phyloP scores from a whole-genome alignment of 2,888 invertebrate species.

The Fissipunctia ypsillon region DNA sequence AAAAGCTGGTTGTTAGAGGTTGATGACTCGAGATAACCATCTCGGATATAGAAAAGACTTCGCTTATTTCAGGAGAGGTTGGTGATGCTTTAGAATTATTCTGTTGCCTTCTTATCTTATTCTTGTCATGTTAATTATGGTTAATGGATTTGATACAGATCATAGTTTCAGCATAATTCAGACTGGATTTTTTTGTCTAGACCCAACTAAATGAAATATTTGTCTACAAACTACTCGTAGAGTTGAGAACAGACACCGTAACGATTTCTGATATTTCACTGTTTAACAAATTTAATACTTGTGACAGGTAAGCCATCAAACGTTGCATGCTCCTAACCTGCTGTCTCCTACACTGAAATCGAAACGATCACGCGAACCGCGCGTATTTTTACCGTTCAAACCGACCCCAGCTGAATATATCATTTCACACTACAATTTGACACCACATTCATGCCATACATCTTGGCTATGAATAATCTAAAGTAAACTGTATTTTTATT shows the following conservation, averaged over 20 bases:
- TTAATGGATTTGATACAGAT: neutral
- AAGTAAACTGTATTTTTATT: conserved; percentile 72
- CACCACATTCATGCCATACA: conserved; percentile 79
- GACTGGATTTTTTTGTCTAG: neutral
- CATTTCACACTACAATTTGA: conserved; percentile 87
- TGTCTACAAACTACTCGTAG: neutral
- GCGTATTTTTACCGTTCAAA: conserved; percentile 73
- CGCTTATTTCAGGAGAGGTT: neutral
- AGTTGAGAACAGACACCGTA: conserved; percentile 35
- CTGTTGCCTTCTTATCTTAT: neutral
- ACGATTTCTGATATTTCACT: conserved; percentile 70
- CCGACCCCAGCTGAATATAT: conserved; percentile 80
- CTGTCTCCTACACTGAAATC: conserved; percentile 78
- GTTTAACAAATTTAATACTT: conserved; percentile 80
- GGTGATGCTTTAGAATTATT: no score
- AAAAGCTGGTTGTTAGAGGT: neutral
- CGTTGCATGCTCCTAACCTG: conserved; percentile 78
- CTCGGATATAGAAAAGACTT: neutral
- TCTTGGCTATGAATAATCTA: conserved; percentile 60
- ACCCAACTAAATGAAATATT: neutral
- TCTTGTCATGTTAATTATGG: neutral
- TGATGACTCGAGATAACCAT: neutral
- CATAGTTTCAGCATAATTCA: neutral
- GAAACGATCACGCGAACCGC: conserved; percentile 81
- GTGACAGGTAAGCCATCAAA: conserved; percentile 79